Percentiles rank a stretch among this genome's conserved stretches.
phyloP scores from a whole-genome alignment of 2,888 invertebrate genomes.

The Pristionchus arcanus region DNA sequence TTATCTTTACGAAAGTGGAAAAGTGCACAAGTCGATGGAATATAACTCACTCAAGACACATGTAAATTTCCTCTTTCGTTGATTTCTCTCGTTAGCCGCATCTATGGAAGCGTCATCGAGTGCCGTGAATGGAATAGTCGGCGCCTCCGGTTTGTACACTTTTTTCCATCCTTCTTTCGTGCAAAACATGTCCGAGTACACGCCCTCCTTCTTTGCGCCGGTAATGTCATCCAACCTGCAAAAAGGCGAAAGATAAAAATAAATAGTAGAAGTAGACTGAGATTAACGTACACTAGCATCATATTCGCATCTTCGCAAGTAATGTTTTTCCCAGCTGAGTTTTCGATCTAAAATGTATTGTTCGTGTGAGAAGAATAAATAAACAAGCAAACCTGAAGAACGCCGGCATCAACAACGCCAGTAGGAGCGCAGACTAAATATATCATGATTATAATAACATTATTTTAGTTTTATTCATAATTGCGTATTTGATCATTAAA shows the following conservation, averaged over 20 bases:
- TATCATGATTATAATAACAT: too few relatives aligned
- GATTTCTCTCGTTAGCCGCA: too few relatives aligned
- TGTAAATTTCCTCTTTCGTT: not conserved
- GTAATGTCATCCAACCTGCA: too few relatives aligned
- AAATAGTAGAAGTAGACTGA: too few relatives aligned
- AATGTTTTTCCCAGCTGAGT: not conserved
- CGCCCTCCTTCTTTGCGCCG: too few relatives aligned
- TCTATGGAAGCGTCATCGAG: not conserved
- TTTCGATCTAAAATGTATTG: too few relatives aligned
- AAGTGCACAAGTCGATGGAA: too few relatives aligned
- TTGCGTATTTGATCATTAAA: not conserved
- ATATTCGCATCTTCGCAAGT: not conserved
- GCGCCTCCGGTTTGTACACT: not conserved
- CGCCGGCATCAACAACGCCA: too few relatives aligned
- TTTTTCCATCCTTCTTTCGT: not conserved
- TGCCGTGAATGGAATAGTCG: not conserved
- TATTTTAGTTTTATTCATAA: too few relatives aligned
- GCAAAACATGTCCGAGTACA: not conserved
- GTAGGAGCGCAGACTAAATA: not conserved
- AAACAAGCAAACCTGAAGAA: too few relatives aligned
- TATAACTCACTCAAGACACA: not conserved
- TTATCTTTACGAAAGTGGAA: too few relatives aligned
- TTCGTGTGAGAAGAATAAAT: too few relatives aligned
- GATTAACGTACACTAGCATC: not conserved
- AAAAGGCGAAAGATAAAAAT: not conserved